A percentile compares a stretch with the other conserved stretches of the same genome.
Evolutionary conservation across 2,888 invertebrate species (phyloP).

Genomic region (Thysanoteuthis rhombus): DNA sequence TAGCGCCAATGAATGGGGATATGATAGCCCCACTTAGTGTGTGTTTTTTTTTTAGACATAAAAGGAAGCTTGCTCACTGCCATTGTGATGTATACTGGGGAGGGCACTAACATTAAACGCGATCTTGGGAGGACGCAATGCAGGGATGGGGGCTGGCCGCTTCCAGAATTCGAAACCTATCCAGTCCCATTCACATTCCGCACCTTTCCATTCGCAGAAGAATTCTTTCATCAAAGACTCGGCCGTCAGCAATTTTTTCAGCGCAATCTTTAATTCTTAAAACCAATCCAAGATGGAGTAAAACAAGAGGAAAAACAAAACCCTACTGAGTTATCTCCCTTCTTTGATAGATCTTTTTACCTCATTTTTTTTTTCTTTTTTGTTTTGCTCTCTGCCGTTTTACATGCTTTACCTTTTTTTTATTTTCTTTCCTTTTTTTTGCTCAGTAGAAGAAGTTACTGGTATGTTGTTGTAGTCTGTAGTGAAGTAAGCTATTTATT

Average conservation of each 20-base stretch:
- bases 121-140: not conserved
- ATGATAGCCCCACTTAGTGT: not conserved
- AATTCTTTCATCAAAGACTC: not conserved
- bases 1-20: not conserved
- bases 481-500: not conserved
- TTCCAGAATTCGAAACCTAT: not conserved
- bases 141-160: not conserved
- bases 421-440: not conserved
- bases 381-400: not conserved
- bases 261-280: not conserved
- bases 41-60: not conserved
- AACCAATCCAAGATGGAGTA: not conserved
- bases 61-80: not conserved
- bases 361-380: not conserved
- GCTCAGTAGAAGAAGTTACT: not conserved
- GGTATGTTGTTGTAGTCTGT: not conserved
- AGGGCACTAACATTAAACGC: not conserved
- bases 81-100: not conserved
- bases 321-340: not conserved
- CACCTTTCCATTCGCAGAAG: not conserved
- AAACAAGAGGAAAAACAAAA: not conserved
- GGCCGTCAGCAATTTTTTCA: not conserved
- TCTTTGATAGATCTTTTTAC: not conserved
- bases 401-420: not conserved
- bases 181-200: not conserved